A percentile compares a stretch with the other conserved stretches of the same genome.
Conservation (phyloP, 2,888 invertebrate species). For the Acrobeloides nanus region DNA sequence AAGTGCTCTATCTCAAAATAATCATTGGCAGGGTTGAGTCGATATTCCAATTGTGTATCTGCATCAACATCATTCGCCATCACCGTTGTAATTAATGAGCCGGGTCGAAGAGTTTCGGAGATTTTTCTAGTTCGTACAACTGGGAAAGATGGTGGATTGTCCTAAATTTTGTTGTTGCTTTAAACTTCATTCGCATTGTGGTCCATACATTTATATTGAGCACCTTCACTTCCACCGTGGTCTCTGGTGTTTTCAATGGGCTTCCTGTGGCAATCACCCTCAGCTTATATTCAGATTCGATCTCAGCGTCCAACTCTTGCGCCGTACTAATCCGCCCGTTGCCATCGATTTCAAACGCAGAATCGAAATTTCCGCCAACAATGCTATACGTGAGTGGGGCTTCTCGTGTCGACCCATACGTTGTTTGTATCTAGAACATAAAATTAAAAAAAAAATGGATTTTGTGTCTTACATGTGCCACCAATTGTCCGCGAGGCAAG, state of each 20-base stretch:
- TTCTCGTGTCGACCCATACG: slow-evolving; percentile 78
- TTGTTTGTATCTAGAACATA: slow-evolving; percentile 67
- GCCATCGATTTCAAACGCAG: slow-evolving; percentile 89
- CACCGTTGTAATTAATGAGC: slow-evolving; percentile 77
- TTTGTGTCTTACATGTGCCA: slow-evolving; percentile 77
- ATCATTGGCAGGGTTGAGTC: slow-evolving; percentile 9
- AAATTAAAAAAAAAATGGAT: slow-evolving; percentile 3
- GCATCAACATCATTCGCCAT: slow-evolving; percentile 96
- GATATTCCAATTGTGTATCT: slow-evolving; percentile 62
- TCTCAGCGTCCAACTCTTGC: slow-evolving; percentile 70
- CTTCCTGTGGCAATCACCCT: slow-evolving; percentile 59
- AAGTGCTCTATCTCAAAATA: slow-evolving; percentile 31
- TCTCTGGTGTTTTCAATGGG: slow-evolving; percentile 57
- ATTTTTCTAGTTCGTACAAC: slow-evolving; percentile 63
- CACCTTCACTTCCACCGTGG: slow-evolving; percentile 57
- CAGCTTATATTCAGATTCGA: slow-evolving; percentile 25
- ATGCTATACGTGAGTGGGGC: no score
- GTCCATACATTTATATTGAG: no score
- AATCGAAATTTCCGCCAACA: slow-evolving; percentile 90
- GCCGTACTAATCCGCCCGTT: slow-evolving; percentile 71
- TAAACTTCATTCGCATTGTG: no score
- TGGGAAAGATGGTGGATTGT: slow-evolving; percentile 92
- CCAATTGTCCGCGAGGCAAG: slow-evolving; percentile 81
- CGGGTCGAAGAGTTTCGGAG: slow-evolving; percentile 59
- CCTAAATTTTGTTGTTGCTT: slow-evolving; percentile 89